Evolutionary conservation across 2,113 vertebrate species (phyloP).

Genomic region (Seriola dumerili): DNA sequence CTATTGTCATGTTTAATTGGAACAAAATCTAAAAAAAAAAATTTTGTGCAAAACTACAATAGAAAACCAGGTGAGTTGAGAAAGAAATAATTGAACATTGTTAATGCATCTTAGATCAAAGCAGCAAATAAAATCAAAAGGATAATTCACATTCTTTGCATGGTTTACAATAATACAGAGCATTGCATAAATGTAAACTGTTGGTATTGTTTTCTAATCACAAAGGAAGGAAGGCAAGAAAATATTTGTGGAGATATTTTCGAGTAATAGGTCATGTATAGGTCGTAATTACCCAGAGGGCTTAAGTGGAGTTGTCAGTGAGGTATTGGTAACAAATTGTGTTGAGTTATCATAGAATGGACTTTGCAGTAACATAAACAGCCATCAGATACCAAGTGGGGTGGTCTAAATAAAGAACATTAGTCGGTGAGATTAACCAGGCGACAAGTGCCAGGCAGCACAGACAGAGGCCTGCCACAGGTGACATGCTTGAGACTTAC

Average conservation of each 20-base stretch:
- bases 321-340: slow-evolving; percentile 55
- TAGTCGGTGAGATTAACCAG: slow-evolving; percentile 75
- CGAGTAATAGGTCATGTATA: slow-evolving; percentile 46
- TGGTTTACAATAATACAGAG: not conserved
- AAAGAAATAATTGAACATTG: not conserved
- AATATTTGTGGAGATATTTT: slow-evolving; percentile 46
- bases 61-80: no score
- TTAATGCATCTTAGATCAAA: not conserved
- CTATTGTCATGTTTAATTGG: no score
- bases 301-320: slow-evolving; percentile 57
- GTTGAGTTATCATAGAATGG: slow-evolving; percentile 69
- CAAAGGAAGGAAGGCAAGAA: slow-evolving; percentile 35
- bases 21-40: no score
- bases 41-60: no score
- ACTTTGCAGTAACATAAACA: slow-evolving; percentile 61
- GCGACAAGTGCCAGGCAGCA: slow-evolving; percentile 64
- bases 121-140: not conserved
- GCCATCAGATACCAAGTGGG: slow-evolving; percentile 58
- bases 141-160: slow-evolving; percentile 11
- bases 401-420: slow-evolving; percentile 80
- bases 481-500: slow-evolving; percentile 75
- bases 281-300: slow-evolving; percentile 72
- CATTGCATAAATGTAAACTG: slow-evolving; percentile 27
- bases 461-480: slow-evolving; percentile 72
- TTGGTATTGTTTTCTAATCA: slow-evolving; percentile 51